A percentile compares a stretch with the other conserved stretches of the same genome.
phyloP scores from a whole-genome alignment of 1,140 invertebrate species.

The Teleogryllus occipitalis region DNA sequence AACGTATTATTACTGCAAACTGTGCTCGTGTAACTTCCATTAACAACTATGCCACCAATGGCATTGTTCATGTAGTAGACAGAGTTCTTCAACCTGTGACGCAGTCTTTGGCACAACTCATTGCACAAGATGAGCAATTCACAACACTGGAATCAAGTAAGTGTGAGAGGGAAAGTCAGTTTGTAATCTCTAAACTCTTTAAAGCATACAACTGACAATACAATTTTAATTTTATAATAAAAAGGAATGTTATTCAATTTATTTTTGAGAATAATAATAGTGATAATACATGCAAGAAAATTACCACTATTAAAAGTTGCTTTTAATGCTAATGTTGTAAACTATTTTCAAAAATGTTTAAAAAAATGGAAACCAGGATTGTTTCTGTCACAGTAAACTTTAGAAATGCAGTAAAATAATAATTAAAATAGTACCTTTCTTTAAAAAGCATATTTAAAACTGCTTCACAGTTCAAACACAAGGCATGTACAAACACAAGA shows the following conservation, averaged over 20 bases:
- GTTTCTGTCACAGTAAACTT: too few relatives aligned
- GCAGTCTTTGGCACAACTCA: slow-evolving; percentile 38
- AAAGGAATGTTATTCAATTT: neutral
- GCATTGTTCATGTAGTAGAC: slow-evolving; percentile 46
- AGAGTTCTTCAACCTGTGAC: slow-evolving; percentile 40
- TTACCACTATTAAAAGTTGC: too few relatives aligned
- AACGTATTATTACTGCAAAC: slow-evolving; percentile 43
- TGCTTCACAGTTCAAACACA: too few relatives aligned
- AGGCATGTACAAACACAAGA: too few relatives aligned
- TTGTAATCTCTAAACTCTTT: neutral
- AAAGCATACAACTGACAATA: neutral
- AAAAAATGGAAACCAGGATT: too few relatives aligned
- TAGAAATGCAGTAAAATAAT: too few relatives aligned
- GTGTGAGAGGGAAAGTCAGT: slow-evolving; percentile 7
- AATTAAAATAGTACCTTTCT: too few relatives aligned
- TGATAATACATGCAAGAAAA: too few relatives aligned
- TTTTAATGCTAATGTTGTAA: too few relatives aligned
- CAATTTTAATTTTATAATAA: neutral
- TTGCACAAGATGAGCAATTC: slow-evolving; percentile 41
- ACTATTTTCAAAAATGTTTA: too few relatives aligned
- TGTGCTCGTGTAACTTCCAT: slow-evolving; percentile 38
- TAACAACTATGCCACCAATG: slow-evolving; percentile 42
- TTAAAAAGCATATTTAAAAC: too few relatives aligned
- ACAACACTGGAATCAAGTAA: slow-evolving; percentile 42
- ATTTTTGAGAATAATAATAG: neutral